Evolutionary conservation across 2,888 invertebrate species (phyloP).

Genomic region (Dione vanillae): DNA sequence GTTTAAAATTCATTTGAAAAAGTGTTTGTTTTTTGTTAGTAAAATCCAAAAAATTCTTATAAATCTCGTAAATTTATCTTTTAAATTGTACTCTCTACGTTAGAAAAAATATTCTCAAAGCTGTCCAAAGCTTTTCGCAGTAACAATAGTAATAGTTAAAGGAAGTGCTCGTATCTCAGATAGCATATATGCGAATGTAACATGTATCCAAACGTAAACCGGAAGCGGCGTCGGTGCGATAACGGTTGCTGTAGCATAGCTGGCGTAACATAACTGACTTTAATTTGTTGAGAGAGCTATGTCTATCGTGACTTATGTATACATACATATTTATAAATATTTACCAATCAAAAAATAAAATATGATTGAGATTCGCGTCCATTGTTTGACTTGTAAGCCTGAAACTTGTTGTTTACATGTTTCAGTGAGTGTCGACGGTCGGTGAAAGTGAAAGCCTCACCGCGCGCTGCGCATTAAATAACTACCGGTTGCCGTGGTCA

Average conservation of each 20-base stretch:
- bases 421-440: slow-evolving; percentile 6
- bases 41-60: no score
- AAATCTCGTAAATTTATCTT: no score
- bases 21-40: neutral
- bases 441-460: slow-evolving; percentile 26
- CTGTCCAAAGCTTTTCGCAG: neutral
- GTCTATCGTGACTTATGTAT: no score
- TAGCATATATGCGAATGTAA: neutral
- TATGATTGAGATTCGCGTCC: neutral
- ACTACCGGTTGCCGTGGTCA: neutral
- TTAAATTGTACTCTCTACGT: neutral
- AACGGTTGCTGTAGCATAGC: slow-evolving; percentile 24
- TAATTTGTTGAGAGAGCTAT: neutral
- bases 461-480: slow-evolving; percentile 9
- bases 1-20: neutral
- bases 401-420: slow-evolving; percentile 8
- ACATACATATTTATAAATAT: no score
- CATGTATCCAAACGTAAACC: slow-evolving; percentile 9
- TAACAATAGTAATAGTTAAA: neutral
- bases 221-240: slow-evolving; percentile 13
- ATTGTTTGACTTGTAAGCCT: neutral
- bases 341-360: neutral
- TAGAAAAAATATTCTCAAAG: neutral
- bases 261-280: neutral
- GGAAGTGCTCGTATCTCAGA: neutral